Base-by-base conservation (phyloP, 2,888 invertebrate species). In the Dicycla oo region DNA sequence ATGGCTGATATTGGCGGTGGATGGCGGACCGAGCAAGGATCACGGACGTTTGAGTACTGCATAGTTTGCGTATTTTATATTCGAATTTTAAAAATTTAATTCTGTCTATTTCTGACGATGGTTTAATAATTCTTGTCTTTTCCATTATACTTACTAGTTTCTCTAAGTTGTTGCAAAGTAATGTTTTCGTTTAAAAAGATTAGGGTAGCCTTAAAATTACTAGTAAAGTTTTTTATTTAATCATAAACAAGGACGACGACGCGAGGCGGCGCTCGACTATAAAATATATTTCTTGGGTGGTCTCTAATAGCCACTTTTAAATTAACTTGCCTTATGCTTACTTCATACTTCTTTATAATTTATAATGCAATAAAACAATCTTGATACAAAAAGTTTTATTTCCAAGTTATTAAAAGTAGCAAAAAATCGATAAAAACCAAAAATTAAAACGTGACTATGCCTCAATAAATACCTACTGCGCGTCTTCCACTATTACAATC, bases 21-120 rank as follows among this genome's bases (percentile, higher is more conserved):
- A n/a, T 34, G 49, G 64, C 34, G 67, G 58, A 40, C 67, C 73
- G 53, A 65, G 51, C 61, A 58, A 82, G 75, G 60, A 84, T 82
- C 81, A 72, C 47, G 67, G 63, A 71, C 60, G 26, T 74, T 72
- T 26, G 58, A 63, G 40, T 58, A 30, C 60, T 63, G 72, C 73
- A 76, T 49, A 78, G 23, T 67, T 53, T 15, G 43, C 6, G n/a
- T 40, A 67, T 63, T 65, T 23, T 20, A 38, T 20, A 15, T 51
- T 62, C 23, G n/a, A 65, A 54, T 30, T 63, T 57, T 18, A 34
- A 34, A 34, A 5, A 34, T 11, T 49, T n/a, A n/a, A 10, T 51
- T 51, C 51, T 53, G 13, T 18, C 2, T 1, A 5, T 4, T 15
- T 58, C 5, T 38, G 5, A 58, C 5, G 23, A 23, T 4, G 5